A percentile compares a stretch with the other conserved stretches of the same genome.
phyloP scores from a whole-genome alignment of 1,140 invertebrate species.

The Euglossa dilemma region DNA sequence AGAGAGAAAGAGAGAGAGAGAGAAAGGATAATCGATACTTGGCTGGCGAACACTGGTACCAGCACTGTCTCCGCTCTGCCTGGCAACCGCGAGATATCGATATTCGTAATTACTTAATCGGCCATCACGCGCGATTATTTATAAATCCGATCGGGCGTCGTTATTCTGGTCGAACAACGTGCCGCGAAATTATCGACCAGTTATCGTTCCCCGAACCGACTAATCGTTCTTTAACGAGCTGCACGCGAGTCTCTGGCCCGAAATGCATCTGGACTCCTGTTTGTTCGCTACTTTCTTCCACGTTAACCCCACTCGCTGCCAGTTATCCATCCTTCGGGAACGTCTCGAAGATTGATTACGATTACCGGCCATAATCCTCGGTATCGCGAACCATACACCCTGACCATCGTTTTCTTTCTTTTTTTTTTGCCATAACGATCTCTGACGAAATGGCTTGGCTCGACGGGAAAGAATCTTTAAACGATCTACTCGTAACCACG shows the following conservation, averaged over 20 bases:
- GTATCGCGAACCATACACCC: no score
- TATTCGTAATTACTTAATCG: slow-evolving; percentile 60
- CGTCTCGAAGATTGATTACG: not conserved
- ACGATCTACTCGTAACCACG: no score
- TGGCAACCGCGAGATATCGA: slow-evolving; percentile 69
- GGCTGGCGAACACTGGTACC: slow-evolving; percentile 54
- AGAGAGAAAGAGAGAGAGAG: not conserved
- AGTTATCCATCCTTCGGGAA: not conserved
- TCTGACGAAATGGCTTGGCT: no score
- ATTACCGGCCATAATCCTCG: no score
- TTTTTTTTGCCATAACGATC: no score
- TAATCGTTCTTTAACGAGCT: slow-evolving; percentile 22
- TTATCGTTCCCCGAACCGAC: not conserved
- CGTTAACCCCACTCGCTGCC: no score
- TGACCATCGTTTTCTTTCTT: no score
- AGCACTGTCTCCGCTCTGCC: slow-evolving; percentile 62
- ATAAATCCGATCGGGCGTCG: slow-evolving; percentile 52
- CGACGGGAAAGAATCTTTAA: no score
- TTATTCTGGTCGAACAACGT: slow-evolving; percentile 37
- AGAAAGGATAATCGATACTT: slow-evolving; percentile 68
- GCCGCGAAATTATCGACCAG: slow-evolving; percentile 10
- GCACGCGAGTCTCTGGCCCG: not conserved
- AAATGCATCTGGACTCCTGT: not conserved
- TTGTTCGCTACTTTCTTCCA: not conserved
- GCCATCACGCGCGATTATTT: slow-evolving; percentile 66